Evolutionary conservation across 2,888 invertebrate genomes (phyloP), one percentile per base, ranked within the genome.

Genomic region (Xanthia togata): DNA sequence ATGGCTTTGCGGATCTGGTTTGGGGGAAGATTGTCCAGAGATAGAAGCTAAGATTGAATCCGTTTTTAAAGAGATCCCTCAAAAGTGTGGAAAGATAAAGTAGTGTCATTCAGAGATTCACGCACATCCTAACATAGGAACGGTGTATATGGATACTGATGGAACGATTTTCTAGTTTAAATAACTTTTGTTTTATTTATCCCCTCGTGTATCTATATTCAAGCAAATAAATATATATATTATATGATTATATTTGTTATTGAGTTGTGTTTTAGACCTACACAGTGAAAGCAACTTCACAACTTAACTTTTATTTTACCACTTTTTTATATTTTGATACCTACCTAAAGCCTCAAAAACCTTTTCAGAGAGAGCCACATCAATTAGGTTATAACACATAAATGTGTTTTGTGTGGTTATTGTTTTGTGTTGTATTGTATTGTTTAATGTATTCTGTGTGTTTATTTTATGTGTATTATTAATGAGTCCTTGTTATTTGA

Each of bases 1-100:
- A 76, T 85, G 73, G 73, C 82, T 72, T 76, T 76, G 59, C 69
- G 77, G 72, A 70, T 78, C 79, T 85, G 76, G 76, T 79, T 82
- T 76, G 76, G 82, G 71, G 53, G 17, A 70, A 82, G 71, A 72
- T 83, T 80, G 59, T 65, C n/a, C 55, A 50, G 57, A n/a, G 50
- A 59, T 60, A 55, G 17, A 0, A 26, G 41, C 38, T 57, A 26
- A 65, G 69, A 68, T 72, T 68, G 41, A 20, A 41, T 26, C 6
- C 11, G 2, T 53, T 60, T 64, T 65, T 26, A 14, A n/a, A 12
- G 6, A 23, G 11, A 17, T 6, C 5, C 11, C 5, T 50, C 3
- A 38, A 23, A n/a, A 35, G 26, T 23, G 2, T 44, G 8, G 0
- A 26, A 41, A 1, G 26, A 11, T 35, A 17, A 8, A 44, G 20